Conservation (phyloP, 1,140 invertebrate genomes). For the Penaeus japonicus region DNA sequence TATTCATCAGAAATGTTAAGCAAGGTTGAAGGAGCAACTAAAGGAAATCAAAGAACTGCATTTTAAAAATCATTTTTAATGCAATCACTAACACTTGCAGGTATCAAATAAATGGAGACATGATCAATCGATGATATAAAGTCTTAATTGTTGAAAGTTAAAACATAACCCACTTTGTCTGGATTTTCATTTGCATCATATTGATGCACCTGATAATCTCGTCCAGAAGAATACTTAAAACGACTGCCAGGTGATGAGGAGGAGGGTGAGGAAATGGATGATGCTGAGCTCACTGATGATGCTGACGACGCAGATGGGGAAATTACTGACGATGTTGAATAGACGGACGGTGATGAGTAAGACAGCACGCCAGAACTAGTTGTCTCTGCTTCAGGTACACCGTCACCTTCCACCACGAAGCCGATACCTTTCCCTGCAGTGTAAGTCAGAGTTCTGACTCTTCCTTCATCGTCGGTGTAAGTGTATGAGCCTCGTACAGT, state of each 20-base stretch:
- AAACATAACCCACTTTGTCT: not conserved
- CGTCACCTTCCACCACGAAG: slow-evolving; percentile 23
- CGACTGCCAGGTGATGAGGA: not conserved
- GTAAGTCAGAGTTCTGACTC: not conserved
- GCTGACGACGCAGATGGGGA: not conserved
- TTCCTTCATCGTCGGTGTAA: slow-evolving; percentile 59
- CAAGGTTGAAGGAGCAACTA: no score
- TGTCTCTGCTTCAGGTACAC: not conserved
- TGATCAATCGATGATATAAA: no score
- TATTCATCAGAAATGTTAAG: no score
- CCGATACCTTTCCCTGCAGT: slow-evolving; percentile 27
- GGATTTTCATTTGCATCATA: not conserved
- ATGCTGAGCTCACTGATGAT: not conserved
- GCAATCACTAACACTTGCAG: no score
- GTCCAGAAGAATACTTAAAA: not conserved
- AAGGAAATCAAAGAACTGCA: no score
- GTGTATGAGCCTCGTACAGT: slow-evolving; percentile 62
- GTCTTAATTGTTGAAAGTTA: not conserved
- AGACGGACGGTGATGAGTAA: not conserved
- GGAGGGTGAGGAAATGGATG: not conserved
- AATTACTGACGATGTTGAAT: not conserved
- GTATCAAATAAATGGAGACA: no score
- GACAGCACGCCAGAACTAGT: not conserved
- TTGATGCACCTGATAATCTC: not conserved
- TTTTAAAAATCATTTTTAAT: no score